Evolutionary conservation across 2,888 invertebrate genomes (phyloP).

Genomic region (Lasioglossum calceatum): DNA sequence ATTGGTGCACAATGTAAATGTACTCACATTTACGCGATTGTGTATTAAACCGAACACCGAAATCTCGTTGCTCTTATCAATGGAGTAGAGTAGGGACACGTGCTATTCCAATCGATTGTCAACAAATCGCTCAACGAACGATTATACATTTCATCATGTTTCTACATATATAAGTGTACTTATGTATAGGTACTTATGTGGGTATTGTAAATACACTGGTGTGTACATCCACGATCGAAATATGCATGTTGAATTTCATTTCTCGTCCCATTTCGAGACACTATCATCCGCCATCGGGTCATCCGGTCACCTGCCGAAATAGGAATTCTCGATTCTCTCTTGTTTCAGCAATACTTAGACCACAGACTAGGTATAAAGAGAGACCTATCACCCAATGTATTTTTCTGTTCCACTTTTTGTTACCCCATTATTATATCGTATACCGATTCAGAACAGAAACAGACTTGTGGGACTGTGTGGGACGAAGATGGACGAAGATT

Average conservation of each 20-base stretch:
- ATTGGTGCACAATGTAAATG: background rate
- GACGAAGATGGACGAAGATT: too few relatives aligned
- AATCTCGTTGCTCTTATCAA: background rate
- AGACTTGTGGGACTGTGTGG: too few relatives aligned
- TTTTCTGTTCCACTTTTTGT: too few relatives aligned
- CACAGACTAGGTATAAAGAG: too few relatives aligned
- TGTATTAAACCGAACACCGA: background rate
- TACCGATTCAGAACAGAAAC: too few relatives aligned
- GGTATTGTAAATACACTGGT: background rate
- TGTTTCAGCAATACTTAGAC: background rate
- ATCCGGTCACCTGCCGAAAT: background rate
- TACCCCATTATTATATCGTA: too few relatives aligned
- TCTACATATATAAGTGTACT: background rate
- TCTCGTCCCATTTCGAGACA: background rate
- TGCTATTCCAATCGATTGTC: constrained; percentile 4
- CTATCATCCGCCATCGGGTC: background rate
- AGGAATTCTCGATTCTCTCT: background rate
- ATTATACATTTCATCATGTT: background rate
- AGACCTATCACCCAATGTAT: too few relatives aligned
- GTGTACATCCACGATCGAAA: background rate
- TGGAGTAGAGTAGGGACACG: background rate
- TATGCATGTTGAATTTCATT: background rate
- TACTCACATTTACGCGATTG: background rate
- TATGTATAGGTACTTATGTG: background rate
- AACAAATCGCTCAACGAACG: background rate